Percentiles rank a stretch among this genome's conserved stretches.
phyloP scores from a whole-genome alignment of 2,113 vertebrate genomes.

The Pseudopipra pipra region DNA sequence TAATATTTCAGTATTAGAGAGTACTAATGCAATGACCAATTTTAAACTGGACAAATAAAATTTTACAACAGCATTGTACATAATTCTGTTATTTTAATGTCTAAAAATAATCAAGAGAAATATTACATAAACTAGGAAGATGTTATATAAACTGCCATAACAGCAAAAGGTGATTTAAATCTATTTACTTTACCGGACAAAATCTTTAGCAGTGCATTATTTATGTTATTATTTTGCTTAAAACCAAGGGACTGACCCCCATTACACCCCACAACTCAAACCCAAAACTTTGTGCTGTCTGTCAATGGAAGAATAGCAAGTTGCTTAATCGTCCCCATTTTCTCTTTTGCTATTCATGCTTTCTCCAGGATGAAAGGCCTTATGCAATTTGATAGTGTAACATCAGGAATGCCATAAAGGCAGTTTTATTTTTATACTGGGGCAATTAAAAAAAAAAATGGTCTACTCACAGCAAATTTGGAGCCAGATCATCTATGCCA shows the following conservation, averaged over 20 bases:
- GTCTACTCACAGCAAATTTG: constrained; percentile 53
- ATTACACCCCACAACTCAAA: neutral
- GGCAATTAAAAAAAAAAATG: constrained; percentile 40
- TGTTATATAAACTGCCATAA: neutral
- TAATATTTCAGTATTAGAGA: neutral
- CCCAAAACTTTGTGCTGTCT: neutral
- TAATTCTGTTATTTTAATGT: neutral
- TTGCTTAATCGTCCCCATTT: neutral
- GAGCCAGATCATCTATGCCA: constrained; percentile 57
- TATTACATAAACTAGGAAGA: neutral
- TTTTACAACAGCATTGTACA: neutral
- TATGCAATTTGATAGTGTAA: constrained; percentile 11
- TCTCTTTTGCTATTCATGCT: neutral
- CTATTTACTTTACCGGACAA: neutral
- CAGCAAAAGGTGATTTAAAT: neutral
- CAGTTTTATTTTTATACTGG: constrained; percentile 59
- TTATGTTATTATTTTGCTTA: neutral
- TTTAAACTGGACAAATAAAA: neutral
- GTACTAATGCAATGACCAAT: neutral
- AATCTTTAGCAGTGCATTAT: neutral
- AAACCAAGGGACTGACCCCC: neutral
- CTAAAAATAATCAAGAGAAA: neutral
- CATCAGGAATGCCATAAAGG: constrained; percentile 29
- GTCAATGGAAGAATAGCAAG: neutral
- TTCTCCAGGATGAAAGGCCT: neutral